Conservation (phyloP, 2,113 vertebrate genomes). For the Urocolius indicus region DNA sequence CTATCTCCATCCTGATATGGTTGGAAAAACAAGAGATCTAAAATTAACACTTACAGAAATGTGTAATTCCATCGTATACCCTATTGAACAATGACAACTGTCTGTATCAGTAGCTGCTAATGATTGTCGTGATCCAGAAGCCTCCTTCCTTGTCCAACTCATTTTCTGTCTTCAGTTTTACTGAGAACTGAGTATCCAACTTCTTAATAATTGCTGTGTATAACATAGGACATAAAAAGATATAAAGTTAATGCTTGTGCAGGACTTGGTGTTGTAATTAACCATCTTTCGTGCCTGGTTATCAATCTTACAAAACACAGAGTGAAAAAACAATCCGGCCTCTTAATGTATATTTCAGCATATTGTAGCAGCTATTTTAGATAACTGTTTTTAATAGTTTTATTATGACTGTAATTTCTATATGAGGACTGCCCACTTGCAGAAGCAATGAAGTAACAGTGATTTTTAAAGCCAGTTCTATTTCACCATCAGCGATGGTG, state of each 20-base stretch:
- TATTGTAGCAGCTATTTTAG: constrained; percentile 68
- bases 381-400: constrained; percentile 38
- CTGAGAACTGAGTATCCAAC: neutral
- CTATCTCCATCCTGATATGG: neutral
- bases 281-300: constrained; percentile 37
- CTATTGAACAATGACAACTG: neutral
- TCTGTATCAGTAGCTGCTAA: neutral
- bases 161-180: neutral
- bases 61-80: neutral
- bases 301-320: neutral
- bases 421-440: neutral
- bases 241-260: constrained; percentile 34
- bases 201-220: constrained; percentile 15
- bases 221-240: neutral
- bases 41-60: neutral
- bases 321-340: constrained; percentile 17
- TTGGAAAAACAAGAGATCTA: neutral
- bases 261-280: constrained; percentile 46
- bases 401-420: constrained; percentile 18
- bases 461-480: neutral
- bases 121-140: neutral
- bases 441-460: neutral
- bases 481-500: neutral
- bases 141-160: neutral
- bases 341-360: constrained; percentile 47